phyloP scores from a whole-genome alignment of 2,888 invertebrate species.

The Nebria brevicollis region DNA sequence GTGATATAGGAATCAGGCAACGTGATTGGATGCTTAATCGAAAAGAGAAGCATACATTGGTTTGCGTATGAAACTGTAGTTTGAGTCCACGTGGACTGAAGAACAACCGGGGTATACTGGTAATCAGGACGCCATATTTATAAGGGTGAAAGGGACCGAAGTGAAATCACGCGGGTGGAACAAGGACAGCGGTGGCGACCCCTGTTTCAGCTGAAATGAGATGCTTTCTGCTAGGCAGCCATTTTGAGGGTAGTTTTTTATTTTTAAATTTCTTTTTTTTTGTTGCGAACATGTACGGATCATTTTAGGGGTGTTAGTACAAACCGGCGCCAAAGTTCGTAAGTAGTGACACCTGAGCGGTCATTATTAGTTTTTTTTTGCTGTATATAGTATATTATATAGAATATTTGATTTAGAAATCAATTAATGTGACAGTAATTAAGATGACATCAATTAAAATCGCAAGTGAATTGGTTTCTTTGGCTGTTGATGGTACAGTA shows the following conservation, averaged over 20 bases:
- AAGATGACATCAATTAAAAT: slow-evolving; percentile 42
- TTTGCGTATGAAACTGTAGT: slow-evolving; percentile 45
- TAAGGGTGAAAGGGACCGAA: slow-evolving; percentile 65
- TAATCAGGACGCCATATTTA: slow-evolving; percentile 67
- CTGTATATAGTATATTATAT: background rate
- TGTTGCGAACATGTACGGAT: slow-evolving; percentile 63
- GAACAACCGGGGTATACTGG: slow-evolving; percentile 64
- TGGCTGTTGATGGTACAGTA: background rate
- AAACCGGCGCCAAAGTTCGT: slow-evolving; percentile 58
- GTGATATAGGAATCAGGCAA: slow-evolving; percentile 49
- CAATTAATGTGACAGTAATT: slow-evolving; percentile 45
- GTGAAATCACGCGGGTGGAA: slow-evolving; percentile 65
- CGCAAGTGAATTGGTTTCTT: slow-evolving; percentile 10
- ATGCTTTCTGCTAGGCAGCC: slow-evolving; percentile 72
- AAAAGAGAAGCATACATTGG: slow-evolving; percentile 52
- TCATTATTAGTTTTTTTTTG: background rate
- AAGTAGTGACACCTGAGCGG: background rate
- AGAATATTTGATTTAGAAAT: slow-evolving; percentile 6
- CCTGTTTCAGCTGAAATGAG: slow-evolving; percentile 65
- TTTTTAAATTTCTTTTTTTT: slow-evolving; percentile 62
- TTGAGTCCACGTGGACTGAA: slow-evolving; percentile 60
- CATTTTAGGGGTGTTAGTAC: slow-evolving; percentile 62
- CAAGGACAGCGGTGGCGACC: slow-evolving; percentile 63
- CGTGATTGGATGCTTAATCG: slow-evolving; percentile 49
- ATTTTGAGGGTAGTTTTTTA: slow-evolving; percentile 76